Conservation (phyloP, 2,113 vertebrate genomes). For the Serinus canaria region DNA sequence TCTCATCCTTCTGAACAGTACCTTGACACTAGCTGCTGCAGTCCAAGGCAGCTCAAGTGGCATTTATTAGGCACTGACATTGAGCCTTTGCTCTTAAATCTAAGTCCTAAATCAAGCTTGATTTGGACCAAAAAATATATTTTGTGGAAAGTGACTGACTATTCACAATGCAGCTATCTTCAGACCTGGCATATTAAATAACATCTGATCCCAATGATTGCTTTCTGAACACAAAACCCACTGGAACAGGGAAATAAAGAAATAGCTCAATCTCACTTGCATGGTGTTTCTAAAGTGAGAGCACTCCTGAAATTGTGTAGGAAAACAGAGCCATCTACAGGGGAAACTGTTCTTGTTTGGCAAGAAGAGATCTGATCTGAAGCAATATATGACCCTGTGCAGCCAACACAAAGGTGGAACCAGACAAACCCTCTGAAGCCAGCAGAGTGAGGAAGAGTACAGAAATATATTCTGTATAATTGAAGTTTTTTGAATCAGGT, state of each 20-base stretch:
- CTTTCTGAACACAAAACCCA: neutral
- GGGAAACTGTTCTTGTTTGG: neutral
- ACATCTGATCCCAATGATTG: neutral
- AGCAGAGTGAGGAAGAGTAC: neutral
- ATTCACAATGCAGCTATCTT: neutral
- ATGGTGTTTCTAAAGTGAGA: neutral
- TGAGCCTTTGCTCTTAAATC: neutral
- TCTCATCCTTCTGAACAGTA: neutral
- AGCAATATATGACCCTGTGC: fast-evolving
- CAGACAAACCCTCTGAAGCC: neutral
- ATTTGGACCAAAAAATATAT: neutral
- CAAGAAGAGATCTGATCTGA: neutral
- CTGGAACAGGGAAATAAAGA: neutral
- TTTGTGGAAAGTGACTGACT: neutral
- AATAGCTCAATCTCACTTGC: neutral
- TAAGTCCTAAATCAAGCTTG: neutral
- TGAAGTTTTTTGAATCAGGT: neutral
- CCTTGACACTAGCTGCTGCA: neutral
- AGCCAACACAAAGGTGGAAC: neutral
- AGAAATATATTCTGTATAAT: neutral
- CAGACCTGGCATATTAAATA: fast-evolving
- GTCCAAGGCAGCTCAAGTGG: neutral
- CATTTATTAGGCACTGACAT: neutral
- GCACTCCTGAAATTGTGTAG: neutral
- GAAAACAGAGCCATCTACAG: slow-evolving; percentile 68